Percentiles rank a stretch among this genome's conserved stretches.
phyloP scores from a whole-genome alignment of 2,888 invertebrate species.

The Zele albiditarsus region DNA sequence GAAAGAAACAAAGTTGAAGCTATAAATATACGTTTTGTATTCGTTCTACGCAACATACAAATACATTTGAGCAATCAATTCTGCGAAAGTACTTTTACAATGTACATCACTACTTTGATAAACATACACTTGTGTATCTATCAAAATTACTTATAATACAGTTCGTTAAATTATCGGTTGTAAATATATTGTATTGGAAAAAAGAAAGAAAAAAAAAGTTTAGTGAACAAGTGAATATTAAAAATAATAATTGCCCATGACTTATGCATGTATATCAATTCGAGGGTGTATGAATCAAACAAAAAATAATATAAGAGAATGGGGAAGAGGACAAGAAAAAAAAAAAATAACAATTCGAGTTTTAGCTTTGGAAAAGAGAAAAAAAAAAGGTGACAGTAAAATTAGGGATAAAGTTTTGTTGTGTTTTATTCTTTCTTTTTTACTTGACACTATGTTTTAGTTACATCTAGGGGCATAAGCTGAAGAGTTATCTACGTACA shows the following conservation, averaged over 20 bases:
- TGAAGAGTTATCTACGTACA: background rate
- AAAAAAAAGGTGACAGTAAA: background rate
- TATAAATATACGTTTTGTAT: conserved; percentile 1
- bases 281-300: background rate
- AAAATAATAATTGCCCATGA: background rate
- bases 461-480: background rate
- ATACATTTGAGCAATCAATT: background rate
- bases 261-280: background rate
- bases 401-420: background rate
- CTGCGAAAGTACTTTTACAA: background rate
- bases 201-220: background rate
- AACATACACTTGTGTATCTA: background rate
- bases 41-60: too few relatives aligned
- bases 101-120: too few relatives aligned
- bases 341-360: background rate
- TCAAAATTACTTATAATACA: background rate
- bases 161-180: background rate
- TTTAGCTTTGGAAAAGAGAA: background rate
- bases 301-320: background rate
- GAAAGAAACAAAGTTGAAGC: background rate
- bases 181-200: background rate
- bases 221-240: background rate
- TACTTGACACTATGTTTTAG: background rate
- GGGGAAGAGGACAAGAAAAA: too few relatives aligned
- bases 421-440: background rate